These are phyloP conservation scores for Cosmia trapezina DNA, from an alignment of 2,888 invertebrate species.

Conservation along the genomic window DNA sequence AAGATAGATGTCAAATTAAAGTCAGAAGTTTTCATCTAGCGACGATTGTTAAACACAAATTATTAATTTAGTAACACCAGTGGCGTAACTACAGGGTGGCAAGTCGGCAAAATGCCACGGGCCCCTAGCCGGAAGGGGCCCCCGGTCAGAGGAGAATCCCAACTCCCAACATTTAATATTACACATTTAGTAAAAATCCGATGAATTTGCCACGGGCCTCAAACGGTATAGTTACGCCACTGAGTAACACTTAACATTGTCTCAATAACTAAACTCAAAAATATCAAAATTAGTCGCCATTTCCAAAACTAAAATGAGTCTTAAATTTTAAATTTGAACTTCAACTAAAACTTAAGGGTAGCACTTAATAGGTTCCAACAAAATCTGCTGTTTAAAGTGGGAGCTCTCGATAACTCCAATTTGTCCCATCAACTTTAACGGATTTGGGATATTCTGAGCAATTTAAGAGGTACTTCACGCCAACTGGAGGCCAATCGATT, in stretches of 20 bases:
- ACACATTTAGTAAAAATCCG: too few species aligned
- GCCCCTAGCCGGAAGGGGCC: too few species aligned
- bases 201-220: too few species aligned
- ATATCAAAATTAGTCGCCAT: background rate
- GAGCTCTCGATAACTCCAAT: slow-evolving; percentile 41
- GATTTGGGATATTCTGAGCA: slow-evolving; percentile 42
- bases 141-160: too few species aligned
- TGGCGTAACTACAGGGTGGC: too few species aligned
- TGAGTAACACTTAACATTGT: too few species aligned
- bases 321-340: slow-evolving; percentile 11
- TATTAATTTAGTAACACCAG: background rate
- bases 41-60: background rate
- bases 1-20: too few species aligned
- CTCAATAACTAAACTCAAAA: background rate
- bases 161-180: too few species aligned
- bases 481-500: slow-evolving; percentile 51
- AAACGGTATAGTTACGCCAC: too few species aligned
- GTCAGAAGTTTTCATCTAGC: background rate
- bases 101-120: too few species aligned
- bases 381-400: slow-evolving; percentile 35
- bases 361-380: slow-evolving; percentile 34
- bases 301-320: slow-evolving; percentile 3
- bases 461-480: slow-evolving; percentile 40
- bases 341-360: slow-evolving; percentile 28
- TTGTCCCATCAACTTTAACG: slow-evolving; percentile 41